Percentiles rank a stretch among this genome's conserved stretches.
These are phyloP conservation scores for Lepus timidus DNA, from an alignment of 2,113 vertebrate species.

Conservation along the genomic window DNA sequence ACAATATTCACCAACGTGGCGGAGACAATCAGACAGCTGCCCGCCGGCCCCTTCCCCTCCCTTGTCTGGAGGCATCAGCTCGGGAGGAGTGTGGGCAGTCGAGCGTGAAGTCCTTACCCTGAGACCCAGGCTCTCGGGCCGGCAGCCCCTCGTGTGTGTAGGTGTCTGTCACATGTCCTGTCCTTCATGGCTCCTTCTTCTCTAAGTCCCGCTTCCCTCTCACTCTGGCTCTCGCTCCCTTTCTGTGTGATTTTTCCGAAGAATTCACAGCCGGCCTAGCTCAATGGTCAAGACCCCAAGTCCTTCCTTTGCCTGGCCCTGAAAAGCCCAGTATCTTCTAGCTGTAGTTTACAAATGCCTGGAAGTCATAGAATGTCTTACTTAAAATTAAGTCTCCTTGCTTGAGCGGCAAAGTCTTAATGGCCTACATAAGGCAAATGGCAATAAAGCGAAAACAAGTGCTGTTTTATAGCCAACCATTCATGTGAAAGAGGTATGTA, in stretches of 20 bases:
- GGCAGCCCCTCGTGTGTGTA: background rate
- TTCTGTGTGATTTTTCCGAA: background rate
- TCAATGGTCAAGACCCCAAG: background rate
- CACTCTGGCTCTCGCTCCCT: background rate
- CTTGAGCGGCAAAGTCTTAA: constrained; percentile 57
- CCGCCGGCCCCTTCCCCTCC: background rate
- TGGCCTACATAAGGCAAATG: constrained; percentile 58
- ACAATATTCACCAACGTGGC: constrained; percentile 50
- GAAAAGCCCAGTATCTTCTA: background rate
- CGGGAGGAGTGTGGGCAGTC: background rate
- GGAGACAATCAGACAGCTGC: constrained; percentile 48
- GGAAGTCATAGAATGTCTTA: constrained; percentile 44
- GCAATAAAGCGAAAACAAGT: constrained; percentile 57
- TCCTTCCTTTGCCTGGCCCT: background rate
- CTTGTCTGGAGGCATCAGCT: constrained; percentile 69
- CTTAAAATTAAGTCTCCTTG: constrained; percentile 66
- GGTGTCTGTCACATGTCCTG: background rate
- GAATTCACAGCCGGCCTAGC: background rate
- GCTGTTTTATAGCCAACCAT: constrained; percentile 34
- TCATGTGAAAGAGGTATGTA: background rate
- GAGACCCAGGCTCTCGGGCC: constrained; percentile 1
- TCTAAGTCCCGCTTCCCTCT: background rate
- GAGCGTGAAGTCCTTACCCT: constrained; percentile 52
- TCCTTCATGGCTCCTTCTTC: background rate
- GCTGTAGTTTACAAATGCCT: constrained; percentile 20